These are phyloP conservation scores for Oncorhynchus tshawytscha DNA, from an alignment of 2,113 vertebrate genomes.

Conservation along the genomic window DNA sequence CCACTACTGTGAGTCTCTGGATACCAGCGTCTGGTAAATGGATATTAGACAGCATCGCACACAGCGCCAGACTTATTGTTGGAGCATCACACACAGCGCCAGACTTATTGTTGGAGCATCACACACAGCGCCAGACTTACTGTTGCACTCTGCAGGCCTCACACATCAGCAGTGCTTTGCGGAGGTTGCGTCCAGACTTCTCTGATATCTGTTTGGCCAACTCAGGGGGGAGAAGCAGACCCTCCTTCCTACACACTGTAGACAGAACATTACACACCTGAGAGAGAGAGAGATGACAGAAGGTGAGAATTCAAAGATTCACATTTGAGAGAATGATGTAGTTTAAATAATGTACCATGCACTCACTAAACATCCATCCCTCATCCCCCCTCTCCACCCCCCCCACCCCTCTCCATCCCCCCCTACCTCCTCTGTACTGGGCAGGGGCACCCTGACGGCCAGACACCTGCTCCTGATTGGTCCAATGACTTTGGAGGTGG, in stretches of 20 bases:
- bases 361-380: no score
- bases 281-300: not conserved
- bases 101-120: no score
- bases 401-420: no score
- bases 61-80: no score
- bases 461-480: conserved; percentile 93
- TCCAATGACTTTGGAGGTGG: conserved; percentile 94
- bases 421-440: conserved; percentile 86
- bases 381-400: no score
- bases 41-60: no score
- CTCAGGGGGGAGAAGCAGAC: conserved; percentile 85
- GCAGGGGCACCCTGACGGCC: conserved; percentile 88
- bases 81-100: no score
- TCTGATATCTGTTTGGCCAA: conserved; percentile 86
- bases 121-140: conserved; percentile 54
- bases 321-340: not conserved
- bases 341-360: not conserved
- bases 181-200: conserved; percentile 90
- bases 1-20: no score
- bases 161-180: conserved; percentile 94
- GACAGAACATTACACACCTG: conserved; percentile 88
- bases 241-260: conserved; percentile 91
- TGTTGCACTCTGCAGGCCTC: conserved; percentile 97
- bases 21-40: no score
- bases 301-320: not conserved